Percentiles rank a stretch among this genome's conserved stretches.
Conservation (phyloP, 2,888 invertebrate genomes). For the Scotopteryx bipunctaria region DNA sequence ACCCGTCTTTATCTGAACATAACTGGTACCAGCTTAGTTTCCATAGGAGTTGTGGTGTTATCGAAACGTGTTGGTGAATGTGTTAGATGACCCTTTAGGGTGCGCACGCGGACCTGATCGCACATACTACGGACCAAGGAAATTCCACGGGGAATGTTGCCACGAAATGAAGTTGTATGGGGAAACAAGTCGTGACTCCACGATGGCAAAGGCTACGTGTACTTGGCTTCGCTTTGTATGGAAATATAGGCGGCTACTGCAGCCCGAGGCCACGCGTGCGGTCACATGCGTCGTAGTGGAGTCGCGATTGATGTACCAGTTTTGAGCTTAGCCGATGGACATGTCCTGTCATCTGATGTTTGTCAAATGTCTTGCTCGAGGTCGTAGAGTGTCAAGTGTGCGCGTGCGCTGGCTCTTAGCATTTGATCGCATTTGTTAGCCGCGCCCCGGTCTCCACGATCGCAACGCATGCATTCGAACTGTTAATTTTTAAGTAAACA, state of each 20-base stretch:
- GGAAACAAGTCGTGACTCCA: too few relatives aligned
- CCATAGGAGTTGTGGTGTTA: constrained; percentile 28
- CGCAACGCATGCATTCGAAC: constrained; percentile 61
- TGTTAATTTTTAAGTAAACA: constrained; percentile 77
- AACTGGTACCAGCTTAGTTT: constrained; percentile 17
- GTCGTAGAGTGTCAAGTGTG: background rate
- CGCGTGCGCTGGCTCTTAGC: constrained; percentile 45
- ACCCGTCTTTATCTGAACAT: constrained; percentile 8
- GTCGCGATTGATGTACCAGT: too few relatives aligned
- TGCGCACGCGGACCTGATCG: constrained; percentile 11
- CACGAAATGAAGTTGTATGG: too few relatives aligned
- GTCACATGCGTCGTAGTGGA: too few relatives aligned
- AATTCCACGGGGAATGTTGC: too few relatives aligned
- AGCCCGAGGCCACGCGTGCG: too few relatives aligned
- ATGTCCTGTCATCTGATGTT: too few relatives aligned
- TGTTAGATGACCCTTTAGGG: constrained; percentile 16
- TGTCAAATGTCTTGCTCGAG: background rate
- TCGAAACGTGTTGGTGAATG: constrained; percentile 31
- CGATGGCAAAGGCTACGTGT: too few relatives aligned
- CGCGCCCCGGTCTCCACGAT: constrained; percentile 33
- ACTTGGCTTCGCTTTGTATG: too few relatives aligned
- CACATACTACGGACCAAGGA: background rate
- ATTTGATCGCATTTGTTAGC: constrained; percentile 67
- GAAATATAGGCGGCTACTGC: too few relatives aligned
- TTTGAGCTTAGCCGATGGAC: too few relatives aligned